Conservation (phyloP, 2,797 vertebrate species). For the Tapera naevia region DNA sequence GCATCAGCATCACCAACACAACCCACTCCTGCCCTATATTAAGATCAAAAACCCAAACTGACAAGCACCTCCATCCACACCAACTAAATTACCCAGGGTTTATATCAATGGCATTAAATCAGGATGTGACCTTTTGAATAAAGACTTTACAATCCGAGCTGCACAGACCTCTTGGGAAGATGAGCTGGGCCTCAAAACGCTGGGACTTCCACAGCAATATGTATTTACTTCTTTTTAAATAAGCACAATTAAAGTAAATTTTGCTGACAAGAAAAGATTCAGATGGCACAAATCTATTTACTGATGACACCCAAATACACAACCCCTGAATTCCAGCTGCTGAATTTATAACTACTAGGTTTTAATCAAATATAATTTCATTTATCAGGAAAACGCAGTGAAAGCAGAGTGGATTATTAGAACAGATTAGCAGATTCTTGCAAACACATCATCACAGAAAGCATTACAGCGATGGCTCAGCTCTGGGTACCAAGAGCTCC, state of each 20-base stretch:
- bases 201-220: neutral
- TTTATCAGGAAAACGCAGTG: neutral
- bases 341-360: neutral
- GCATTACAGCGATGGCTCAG: neutral
- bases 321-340: neutral
- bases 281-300: neutral
- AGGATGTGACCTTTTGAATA: neutral
- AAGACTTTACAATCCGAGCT: neutral
- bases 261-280: conserved; percentile 9
- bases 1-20: neutral
- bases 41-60: neutral
- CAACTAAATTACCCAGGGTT: neutral
- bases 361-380: conserved; percentile 16
- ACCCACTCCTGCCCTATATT: neutral
- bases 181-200: neutral
- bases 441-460: neutral
- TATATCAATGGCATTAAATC: neutral
- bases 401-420: neutral
- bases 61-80: neutral
- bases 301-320: neutral
- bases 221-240: neutral
- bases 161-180: neutral
- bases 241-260: neutral
- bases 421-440: neutral
- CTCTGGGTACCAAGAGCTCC: neutral